These are phyloP conservation scores for Hyles lineata DNA, from an alignment of 2,888 invertebrate genomes.

Conservation along the genomic window DNA sequence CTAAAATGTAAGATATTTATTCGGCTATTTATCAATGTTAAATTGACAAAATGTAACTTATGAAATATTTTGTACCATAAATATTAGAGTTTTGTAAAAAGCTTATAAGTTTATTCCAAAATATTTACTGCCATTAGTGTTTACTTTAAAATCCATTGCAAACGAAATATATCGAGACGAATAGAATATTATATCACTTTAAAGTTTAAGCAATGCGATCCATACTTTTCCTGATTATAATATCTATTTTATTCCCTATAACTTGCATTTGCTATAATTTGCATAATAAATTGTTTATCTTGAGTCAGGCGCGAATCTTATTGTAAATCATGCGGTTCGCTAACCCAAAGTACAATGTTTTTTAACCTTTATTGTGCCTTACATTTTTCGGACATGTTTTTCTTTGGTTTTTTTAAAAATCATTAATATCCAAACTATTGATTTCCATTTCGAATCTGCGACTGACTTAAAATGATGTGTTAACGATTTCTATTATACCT, in stretches of 20 bases:
- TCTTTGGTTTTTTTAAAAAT: too few relatives aligned
- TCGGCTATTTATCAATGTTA: constrained; percentile 3
- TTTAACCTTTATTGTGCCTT: too few relatives aligned
- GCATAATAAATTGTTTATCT: neutral
- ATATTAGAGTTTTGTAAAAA: constrained; percentile 20
- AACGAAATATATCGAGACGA: neutral
- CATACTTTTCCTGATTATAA: neutral
- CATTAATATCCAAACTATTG: too few relatives aligned
- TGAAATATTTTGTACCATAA: constrained; percentile 21
- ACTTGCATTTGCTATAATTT: neutral
- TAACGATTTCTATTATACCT: too few relatives aligned
- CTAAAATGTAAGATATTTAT: neutral
- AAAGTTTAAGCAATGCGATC: neutral
- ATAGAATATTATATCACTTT: neutral
- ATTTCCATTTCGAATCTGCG: too few relatives aligned
- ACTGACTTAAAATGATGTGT: too few relatives aligned
- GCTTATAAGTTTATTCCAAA: constrained; percentile 25
- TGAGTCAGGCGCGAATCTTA: too few relatives aligned
- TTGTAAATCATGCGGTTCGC: too few relatives aligned
- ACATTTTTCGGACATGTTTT: too few relatives aligned
- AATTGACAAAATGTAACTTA: constrained; percentile 20
- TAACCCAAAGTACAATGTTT: too few relatives aligned
- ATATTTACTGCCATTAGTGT: constrained; percentile 18
- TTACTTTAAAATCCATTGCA: constrained; percentile 6
- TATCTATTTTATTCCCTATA: neutral